These are phyloP conservation scores for Galeopterus variegatus DNA, from an alignment of 2,113 vertebrate species.

Conservation along the genomic window DNA sequence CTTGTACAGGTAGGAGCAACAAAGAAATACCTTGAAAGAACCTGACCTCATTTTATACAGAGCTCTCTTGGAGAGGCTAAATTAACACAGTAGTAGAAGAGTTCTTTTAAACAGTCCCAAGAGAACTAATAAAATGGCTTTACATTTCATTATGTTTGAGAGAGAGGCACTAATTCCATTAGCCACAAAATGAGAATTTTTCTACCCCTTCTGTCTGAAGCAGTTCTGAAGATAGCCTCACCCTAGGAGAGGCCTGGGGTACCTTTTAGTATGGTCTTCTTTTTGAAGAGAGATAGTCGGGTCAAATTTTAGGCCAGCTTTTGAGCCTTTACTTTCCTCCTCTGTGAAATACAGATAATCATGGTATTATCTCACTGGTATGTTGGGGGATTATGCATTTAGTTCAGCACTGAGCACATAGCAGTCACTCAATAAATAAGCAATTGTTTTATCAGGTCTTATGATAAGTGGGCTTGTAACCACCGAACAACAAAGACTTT, in stretches of 20 bases:
- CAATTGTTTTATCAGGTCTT: background rate
- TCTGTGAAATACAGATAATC: background rate
- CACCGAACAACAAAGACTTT: background rate
- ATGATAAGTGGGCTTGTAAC: background rate
- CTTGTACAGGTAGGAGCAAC: background rate
- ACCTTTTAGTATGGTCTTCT: background rate
- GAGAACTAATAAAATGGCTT: constrained; percentile 80
- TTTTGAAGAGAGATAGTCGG: background rate
- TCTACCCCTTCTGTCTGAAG: background rate
- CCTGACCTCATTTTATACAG: constrained; percentile 66
- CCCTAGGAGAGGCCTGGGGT: background rate
- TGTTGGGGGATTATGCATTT: background rate
- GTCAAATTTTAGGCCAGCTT: background rate
- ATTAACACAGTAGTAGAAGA: constrained; percentile 70
- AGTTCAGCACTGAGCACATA: background rate
- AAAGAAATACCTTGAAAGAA: constrained; percentile 28
- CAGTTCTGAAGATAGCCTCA: background rate
- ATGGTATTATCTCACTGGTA: background rate
- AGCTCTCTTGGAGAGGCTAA: constrained; percentile 70
- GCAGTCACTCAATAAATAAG: background rate
- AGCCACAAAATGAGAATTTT: constrained; percentile 76
- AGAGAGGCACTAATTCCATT: constrained; percentile 73
- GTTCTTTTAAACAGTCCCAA: constrained; percentile 67
- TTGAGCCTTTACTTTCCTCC: background rate
- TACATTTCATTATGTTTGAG: constrained; percentile 78